These are phyloP conservation scores for Chrysolina haemoptera DNA, from an alignment of 2,888 invertebrate species.

Conservation along the genomic window DNA sequence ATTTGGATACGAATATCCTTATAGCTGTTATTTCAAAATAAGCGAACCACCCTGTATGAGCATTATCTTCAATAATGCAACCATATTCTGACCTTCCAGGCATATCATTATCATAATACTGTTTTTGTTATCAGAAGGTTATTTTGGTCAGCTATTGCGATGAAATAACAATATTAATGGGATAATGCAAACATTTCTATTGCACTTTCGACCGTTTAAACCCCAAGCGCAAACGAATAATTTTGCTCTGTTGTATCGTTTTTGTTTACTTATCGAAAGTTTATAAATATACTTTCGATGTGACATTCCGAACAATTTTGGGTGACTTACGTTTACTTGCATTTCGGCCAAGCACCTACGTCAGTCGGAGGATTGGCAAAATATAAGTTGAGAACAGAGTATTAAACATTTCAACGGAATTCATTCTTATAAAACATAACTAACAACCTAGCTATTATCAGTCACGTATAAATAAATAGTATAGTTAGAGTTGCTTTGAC, in stretches of 20 bases:
- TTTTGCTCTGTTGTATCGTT: not conserved
- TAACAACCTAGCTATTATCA: too few species aligned
- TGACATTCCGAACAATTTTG: not conserved
- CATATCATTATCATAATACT: conserved; percentile 19
- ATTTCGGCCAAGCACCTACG: conserved; percentile 3
- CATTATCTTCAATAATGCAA: not conserved
- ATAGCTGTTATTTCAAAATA: not conserved
- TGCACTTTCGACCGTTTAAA: not conserved
- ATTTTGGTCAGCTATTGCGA: conserved; percentile 29
- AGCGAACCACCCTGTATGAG: conserved; percentile 12
- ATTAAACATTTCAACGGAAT: not conserved
- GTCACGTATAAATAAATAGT: too few species aligned
- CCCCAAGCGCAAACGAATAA: not conserved
- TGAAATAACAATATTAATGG: conserved; percentile 12
- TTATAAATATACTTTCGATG: conserved; percentile 1
- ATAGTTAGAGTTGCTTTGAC: too few species aligned
- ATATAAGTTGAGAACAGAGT: not conserved
- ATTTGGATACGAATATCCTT: too few species aligned
- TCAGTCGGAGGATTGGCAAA: not conserved
- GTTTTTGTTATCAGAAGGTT: conserved; percentile 32
- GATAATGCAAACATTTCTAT: not conserved
- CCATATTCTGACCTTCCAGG: conserved; percentile 21
- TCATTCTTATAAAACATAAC: too few species aligned
- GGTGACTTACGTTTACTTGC: conserved; percentile 15
- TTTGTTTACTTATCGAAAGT: conserved; percentile 23